Percentiles rank a stretch among this genome's conserved stretches.
Conservation (phyloP, 2,888 invertebrate species). For the Exephanes ischioxanthus region DNA sequence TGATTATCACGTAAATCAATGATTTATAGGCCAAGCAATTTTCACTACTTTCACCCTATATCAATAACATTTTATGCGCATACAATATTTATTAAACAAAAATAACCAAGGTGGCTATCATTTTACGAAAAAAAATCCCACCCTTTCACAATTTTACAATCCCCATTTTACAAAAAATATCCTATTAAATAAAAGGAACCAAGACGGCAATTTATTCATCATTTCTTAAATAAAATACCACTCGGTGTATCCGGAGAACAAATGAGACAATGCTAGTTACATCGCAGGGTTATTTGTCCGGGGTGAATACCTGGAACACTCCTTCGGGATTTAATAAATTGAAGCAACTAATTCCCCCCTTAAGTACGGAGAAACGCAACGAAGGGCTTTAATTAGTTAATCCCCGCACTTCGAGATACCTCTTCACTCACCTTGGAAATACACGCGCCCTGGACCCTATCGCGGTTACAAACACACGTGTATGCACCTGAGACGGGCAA, state of each 20-base stretch:
- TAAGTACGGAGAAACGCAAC: slow-evolving; percentile 17
- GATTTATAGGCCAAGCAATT: too few species aligned
- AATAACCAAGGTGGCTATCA: too few species aligned
- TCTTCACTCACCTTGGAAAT: slow-evolving; percentile 7
- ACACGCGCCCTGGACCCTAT: not conserved
- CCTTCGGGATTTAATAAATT: slow-evolving; percentile 35
- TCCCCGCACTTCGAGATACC: slow-evolving; percentile 2
- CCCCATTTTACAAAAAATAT: too few species aligned
- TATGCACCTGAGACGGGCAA: not conserved
- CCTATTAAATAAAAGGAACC: too few species aligned
- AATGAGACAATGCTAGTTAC: not conserved
- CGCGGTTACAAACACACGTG: not conserved
- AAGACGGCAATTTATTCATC: not conserved
- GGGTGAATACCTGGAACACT: slow-evolving; percentile 6
- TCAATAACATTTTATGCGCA: too few species aligned
- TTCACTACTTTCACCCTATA: too few species aligned
- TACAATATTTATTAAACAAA: not conserved
- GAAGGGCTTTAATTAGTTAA: slow-evolving; percentile 40
- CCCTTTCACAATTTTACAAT: too few species aligned
- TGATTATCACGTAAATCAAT: too few species aligned
- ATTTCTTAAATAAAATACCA: not conserved
- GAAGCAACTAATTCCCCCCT: slow-evolving; percentile 12
- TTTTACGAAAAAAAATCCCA: too few species aligned
- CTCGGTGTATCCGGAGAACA: not conserved
- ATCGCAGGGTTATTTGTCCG: not conserved